phyloP scores from a whole-genome alignment of 2,113 vertebrate species.

The Porphyrio hochstetteri region DNA sequence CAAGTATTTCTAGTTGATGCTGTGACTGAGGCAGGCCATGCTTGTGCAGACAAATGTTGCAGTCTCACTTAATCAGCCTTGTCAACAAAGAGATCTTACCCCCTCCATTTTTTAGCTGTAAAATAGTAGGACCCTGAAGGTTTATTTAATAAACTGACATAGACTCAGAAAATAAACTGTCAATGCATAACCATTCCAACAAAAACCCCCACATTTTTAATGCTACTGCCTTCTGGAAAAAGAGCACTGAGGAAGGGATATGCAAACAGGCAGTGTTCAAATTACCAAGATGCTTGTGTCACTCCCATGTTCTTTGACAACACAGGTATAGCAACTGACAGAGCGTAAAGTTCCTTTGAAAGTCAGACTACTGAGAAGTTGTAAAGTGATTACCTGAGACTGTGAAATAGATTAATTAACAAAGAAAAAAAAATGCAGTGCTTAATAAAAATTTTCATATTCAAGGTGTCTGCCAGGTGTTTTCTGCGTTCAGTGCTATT shows the following conservation, averaged over 20 bases:
- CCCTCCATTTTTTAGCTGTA: constrained; percentile 41
- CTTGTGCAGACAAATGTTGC: constrained; percentile 42
- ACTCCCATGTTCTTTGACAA: neutral
- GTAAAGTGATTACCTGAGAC: constrained; percentile 55
- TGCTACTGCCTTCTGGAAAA: neutral
- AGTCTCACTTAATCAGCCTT: constrained; percentile 53
- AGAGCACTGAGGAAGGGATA: neutral
- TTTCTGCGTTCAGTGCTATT: constrained; percentile 35
- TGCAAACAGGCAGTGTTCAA: neutral
- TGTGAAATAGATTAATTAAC: constrained; percentile 69
- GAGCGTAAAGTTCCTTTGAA: constrained; percentile 23
- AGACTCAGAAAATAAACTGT: neutral
- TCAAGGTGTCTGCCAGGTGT: constrained; percentile 55
- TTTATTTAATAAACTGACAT: constrained; percentile 53
- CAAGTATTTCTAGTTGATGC: constrained; percentile 6
- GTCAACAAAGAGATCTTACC: constrained; percentile 44
- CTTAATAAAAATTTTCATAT: constrained; percentile 56
- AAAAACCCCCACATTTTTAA: neutral
- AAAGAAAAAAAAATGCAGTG: constrained; percentile 20
- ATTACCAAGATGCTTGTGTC: neutral
- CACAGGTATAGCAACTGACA: neutral
- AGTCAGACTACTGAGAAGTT: constrained; percentile 1
- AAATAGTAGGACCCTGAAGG: constrained; percentile 24
- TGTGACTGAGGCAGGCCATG: constrained; percentile 36
- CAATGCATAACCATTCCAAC: neutral